These are phyloP conservation scores for Chrysolina oricalcia DNA, from an alignment of 2,888 invertebrate species.

Conservation along the genomic window DNA sequence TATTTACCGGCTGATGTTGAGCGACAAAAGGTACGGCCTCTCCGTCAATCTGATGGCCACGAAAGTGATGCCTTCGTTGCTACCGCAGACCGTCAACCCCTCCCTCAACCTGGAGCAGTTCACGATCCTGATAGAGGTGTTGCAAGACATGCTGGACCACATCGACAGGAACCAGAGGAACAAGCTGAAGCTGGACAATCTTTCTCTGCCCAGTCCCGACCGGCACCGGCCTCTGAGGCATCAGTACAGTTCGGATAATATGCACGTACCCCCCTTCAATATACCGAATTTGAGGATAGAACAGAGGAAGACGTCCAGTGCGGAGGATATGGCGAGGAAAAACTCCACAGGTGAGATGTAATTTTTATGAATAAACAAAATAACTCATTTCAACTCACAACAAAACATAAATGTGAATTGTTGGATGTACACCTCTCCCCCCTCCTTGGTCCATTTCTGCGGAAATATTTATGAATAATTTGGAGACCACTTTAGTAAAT, in stretches of 20 bases:
- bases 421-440: no score
- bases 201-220: constrained; percentile 84
- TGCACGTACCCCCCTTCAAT: constrained; percentile 88
- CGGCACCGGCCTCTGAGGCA: constrained; percentile 84
- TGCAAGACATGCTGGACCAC: constrained; percentile 94
- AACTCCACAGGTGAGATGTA: constrained; percentile 80
- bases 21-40: constrained; percentile 92
- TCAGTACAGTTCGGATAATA: constrained; percentile 90
- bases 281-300: constrained; percentile 92
- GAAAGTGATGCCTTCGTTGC: constrained; percentile 92
- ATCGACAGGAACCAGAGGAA: constrained; percentile 92
- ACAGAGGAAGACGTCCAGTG: constrained; percentile 91
- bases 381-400: no score
- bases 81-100: constrained; percentile 94
- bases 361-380: background rate
- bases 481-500: no score
- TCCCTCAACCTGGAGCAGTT: constrained; percentile 88
- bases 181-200: constrained; percentile 89
- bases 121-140: constrained; percentile 84
- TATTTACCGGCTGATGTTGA: constrained; percentile 92
- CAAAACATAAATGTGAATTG: no score
- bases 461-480: no score
- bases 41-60: constrained; percentile 94
- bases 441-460: no score
- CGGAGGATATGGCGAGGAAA: constrained; percentile 92